A percentile compares a stretch with the other conserved stretches of the same genome.
phyloP scores from a whole-genome alignment of 1,140 invertebrate genomes.

The Sitobion miscanthi region DNA sequence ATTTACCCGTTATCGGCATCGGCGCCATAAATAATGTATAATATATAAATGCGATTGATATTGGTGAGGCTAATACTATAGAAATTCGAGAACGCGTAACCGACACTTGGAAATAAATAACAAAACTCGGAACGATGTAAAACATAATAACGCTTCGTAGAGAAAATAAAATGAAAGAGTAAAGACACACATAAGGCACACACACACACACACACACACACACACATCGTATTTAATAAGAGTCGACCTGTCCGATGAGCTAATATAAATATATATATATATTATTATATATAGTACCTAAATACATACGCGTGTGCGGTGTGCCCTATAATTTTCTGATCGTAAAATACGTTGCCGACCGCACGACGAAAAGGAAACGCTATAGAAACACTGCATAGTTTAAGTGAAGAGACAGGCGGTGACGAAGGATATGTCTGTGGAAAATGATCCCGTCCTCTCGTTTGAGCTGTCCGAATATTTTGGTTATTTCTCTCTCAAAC shows the following conservation, averaged over 20 bases:
- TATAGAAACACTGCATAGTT: neutral
- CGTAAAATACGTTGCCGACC: slow-evolving; percentile 13
- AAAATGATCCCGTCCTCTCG: neutral
- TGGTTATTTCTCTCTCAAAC: neutral
- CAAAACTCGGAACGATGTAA: neutral
- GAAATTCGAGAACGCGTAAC: slow-evolving; percentile 2
- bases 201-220: neutral
- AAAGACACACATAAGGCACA: neutral
- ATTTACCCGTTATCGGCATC: slow-evolving; percentile 4
- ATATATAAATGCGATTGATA: neutral
- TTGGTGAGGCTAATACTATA: neutral
- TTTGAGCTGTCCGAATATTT: neutral
- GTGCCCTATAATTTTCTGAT: slow-evolving; percentile 20
- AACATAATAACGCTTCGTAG: neutral
- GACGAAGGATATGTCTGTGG: neutral
- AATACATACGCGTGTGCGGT: neutral
- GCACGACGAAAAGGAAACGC: neutral
- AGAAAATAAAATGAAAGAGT: neutral
- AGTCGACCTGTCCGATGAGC: neutral
- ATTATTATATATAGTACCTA: neutral
- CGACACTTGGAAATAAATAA: neutral
- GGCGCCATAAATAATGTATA: slow-evolving; percentile 5
- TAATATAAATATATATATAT: neutral
- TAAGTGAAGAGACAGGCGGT: neutral
- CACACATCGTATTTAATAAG: slow-evolving; percentile 12